phyloP scores from a whole-genome alignment of 2,888 invertebrate genomes.

The Dromius quadrimaculatus region DNA sequence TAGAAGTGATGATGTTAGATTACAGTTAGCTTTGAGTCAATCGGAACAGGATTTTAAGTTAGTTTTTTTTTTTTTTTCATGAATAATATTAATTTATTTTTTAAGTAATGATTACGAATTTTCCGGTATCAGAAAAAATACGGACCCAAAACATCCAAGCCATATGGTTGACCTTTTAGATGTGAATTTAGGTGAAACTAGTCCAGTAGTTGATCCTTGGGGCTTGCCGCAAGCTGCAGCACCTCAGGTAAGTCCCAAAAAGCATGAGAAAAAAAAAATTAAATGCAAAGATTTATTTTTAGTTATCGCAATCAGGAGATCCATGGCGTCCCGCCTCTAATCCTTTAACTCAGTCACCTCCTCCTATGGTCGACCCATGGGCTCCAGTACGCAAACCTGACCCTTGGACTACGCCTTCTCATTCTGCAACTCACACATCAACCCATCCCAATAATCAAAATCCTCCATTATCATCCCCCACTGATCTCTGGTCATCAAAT shows the following conservation, averaged over 20 bases:
- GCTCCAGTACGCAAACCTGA: conserved; percentile 63
- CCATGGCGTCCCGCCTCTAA: conserved; percentile 71
- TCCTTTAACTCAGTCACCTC: conserved; percentile 62
- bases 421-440: conserved; percentile 52
- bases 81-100: conserved; percentile 35
- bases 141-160: conserved; percentile 66
- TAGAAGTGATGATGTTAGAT: conserved; percentile 94
- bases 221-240: conserved; percentile 72
- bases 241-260: conserved; percentile 69
- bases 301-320: conserved; percentile 65
- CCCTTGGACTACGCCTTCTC: conserved; percentile 44
- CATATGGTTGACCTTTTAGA: conserved; percentile 88
- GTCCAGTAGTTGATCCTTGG: conserved; percentile 80
- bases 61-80: conserved; percentile 58
- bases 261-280: background rate
- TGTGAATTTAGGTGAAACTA: conserved; percentile 77
- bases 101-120: background rate
- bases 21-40: conserved; percentile 93
- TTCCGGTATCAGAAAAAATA: background rate
- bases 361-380: conserved; percentile 73
- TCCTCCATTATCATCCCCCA: background rate
- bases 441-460: conserved; percentile 51
- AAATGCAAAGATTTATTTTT: conserved; percentile 61
- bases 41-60: conserved; percentile 93
- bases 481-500: conserved; percentile 41